Base-by-base conservation (phyloP, 2,888 invertebrate species). In the Dynastes tityus region DNA sequence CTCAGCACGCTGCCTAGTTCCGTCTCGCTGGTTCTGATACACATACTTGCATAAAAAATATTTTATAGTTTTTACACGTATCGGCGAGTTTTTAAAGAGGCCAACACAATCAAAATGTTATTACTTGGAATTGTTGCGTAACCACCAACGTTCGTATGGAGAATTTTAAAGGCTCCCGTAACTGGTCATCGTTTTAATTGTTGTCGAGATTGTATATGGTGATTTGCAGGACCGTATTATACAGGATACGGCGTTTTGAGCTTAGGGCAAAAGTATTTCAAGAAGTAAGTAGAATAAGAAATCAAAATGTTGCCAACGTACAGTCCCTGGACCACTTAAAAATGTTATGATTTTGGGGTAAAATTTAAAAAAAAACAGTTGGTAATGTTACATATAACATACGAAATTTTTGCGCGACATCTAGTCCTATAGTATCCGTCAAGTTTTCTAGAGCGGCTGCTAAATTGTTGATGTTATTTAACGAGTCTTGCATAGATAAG, bases 51-150 rank as follows among this genome's bases (percentile, higher is more conserved):
- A 73, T 55, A 67, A 16, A 61, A 45, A 76, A 65, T 76, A 76
- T 76, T 76, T 76, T 55, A 58, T 37, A 76, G 27, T 76, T 76
- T 76, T 76, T 65, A 65, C 76, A 65, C 76, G 65, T 76, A 76
- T 76, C 64, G 76, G 64, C 64, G 22, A 63, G 37, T 58, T 73
- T 73, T 73, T 32, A 73, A 40, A 37, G 73, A 61, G 22, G 32
- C 29, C 51, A 71, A 55, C 55, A 37, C 58, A 58, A 58, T 73
- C 55, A 29, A 73, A 73, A 73, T 73, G 58, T 58, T 73, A 27
- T 40, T 73, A 58, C 73, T 73, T 40, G 58, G 73, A 73, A 73
- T 40, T 22, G 58, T 73, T 73, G 9, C 37, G 58, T 58, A 73
- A 73, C 27, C 58, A 22, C 40, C 6, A 58, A 29, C 32, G 73